Base-by-base conservation (phyloP, 2,797 vertebrate genomes). In the Anguilla obscura region DNA sequence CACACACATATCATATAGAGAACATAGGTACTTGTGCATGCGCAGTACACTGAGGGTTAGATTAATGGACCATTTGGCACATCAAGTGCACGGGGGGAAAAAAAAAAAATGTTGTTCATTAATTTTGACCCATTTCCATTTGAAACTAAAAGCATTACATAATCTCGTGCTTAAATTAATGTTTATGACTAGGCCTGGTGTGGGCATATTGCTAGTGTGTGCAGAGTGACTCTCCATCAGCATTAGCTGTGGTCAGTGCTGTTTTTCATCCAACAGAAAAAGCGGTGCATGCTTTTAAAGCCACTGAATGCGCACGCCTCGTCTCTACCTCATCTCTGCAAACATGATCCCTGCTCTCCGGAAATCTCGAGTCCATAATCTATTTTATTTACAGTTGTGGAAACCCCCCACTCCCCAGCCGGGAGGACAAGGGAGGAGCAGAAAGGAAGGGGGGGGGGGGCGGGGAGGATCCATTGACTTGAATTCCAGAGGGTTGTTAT, bases 401-500 rank as follows among this genome's bases (percentile, higher is more conserved):
- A 71, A 86, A 58, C 33, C 45, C 36, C 36, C 27, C 12, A 66
- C 54, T 45, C 58, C 71, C 86, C 36, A 7, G 40, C 63, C 33
- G 54, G 69, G 45, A 66, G 86, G 16, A 63, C 45, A 56, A 63
- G 36, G 86, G 85, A 90, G 89, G 88, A 91, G 16, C 40, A 9
- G 63, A 86, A 52, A 33, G 76, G 14, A 66, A 12, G 69, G 36
- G 58, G 80, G 92, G 88, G 88, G 87, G 69, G 87, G 12, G 60
- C 21, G 87, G 69, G 88, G 82, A 85, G 89, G 90, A 91, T 88
- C 63, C 87, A 12, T 89, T 56, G 86, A 85, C 91, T 90, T 90
- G 90, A 90, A 89, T 92, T 89, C 89, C 54, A 91, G 88, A 86
- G 71, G 86, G 88, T 90, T 91, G 93, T 93, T 96, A 94, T 96